phyloP scores from a whole-genome alignment of 2,113 vertebrate species.

The Prionailurus bengalensis region DNA sequence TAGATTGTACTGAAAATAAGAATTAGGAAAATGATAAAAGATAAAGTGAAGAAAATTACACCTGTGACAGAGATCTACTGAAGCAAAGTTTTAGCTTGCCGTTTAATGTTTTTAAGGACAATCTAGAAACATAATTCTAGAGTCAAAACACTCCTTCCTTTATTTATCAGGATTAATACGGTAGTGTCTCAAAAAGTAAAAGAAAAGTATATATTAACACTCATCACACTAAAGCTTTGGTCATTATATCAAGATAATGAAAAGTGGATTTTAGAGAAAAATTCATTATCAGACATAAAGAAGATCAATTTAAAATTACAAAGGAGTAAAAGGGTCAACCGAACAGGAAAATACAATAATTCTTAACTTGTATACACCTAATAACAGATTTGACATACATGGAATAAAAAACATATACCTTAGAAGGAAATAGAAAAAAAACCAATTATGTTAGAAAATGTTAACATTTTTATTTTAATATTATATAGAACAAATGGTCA shows the following conservation, averaged over 20 bases:
- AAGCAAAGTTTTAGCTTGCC: background rate
- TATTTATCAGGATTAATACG: background rate
- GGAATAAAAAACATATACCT: background rate
- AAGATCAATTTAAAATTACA: background rate
- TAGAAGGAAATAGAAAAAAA: background rate
- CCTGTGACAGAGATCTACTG: background rate
- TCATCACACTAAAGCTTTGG: background rate
- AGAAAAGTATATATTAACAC: background rate
- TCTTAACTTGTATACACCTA: background rate
- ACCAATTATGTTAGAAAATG: background rate
- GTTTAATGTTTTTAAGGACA: background rate
- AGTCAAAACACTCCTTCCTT: background rate
- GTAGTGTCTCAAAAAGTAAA: background rate
- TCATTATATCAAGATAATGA: background rate
- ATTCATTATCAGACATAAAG: background rate
- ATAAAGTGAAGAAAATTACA: background rate
- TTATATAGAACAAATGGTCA: background rate
- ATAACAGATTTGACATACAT: background rate
- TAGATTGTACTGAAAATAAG: background rate
- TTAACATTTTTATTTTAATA: background rate
- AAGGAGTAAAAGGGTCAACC: background rate
- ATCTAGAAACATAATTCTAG: background rate
- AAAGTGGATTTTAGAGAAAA: background rate
- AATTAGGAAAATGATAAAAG: background rate
- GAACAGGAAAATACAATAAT: background rate